Evolutionary conservation across 2,888 invertebrate species (phyloP), one percentile per base, ranked within the genome.

Genomic region (Cylloceria caligata): DNA sequence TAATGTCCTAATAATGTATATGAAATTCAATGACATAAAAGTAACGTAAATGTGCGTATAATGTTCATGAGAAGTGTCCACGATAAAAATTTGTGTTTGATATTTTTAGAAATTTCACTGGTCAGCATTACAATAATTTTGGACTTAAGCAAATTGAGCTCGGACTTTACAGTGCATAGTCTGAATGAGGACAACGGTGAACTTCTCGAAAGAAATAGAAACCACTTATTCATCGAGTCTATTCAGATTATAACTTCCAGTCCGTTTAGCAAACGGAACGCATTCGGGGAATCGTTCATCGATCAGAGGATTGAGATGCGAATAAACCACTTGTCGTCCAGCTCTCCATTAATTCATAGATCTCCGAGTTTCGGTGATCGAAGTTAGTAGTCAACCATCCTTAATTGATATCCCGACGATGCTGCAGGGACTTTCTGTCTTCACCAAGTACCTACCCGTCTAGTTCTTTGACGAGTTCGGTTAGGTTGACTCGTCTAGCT

Each of bases 391-490:
- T 47, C 36, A 7, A 24, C 24, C 49, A 13, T 62, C 36, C 7
- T 19, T 36, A 47, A 68, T 16, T 34, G 16, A 68, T 36, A 16
- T 60, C 47, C 21, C 60, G 49, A 52, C 49, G 64, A 36, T 36
- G 52, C 65, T 73, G 60, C 71, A 45, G 57, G 52, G 36, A 27
- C 49, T 76, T 57, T 39, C 60, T 30, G 57, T 72, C 55, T 39
- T 71, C 52, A 30, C 16, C 77, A 49, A 74, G 39, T 19, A 34
- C 6, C 71, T 49, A 55, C 34, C n/a, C 24, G 49, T 64, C 73
- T 74, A 16, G 16, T 71, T 67, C 71, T 76, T 76, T 71, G 72
- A 67, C 57, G 72, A 76, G 49, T 72, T 67, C 62, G 16, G 39
- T 21, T 52, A 55, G 6, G 30, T 39, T 13, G 45, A 45, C n/a